A percentile compares a stretch with the other conserved stretches of the same genome.
Evolutionary conservation across 2,888 invertebrate genomes (phyloP).

Genomic region (Hypsopygia costalis): DNA sequence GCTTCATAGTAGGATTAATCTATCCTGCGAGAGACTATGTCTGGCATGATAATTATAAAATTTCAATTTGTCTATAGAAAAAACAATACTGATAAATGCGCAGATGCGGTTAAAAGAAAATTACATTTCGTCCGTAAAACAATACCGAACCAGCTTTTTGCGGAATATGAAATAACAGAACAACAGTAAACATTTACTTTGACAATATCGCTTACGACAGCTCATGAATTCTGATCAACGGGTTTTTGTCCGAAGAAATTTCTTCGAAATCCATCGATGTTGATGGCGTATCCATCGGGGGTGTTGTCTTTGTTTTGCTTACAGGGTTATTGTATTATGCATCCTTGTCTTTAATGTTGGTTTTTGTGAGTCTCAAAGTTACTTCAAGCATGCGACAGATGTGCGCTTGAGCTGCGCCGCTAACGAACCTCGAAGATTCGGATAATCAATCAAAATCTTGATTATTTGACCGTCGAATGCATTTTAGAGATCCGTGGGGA

Average conservation of each 20-base stretch:
- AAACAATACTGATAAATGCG: too few relatives aligned
- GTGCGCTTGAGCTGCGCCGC: constrained; percentile 71
- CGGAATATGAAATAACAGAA: constrained; percentile 14
- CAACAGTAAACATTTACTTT: constrained; percentile 16
- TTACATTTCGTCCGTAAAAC: too few relatives aligned
- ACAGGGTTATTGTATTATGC: constrained; percentile 25
- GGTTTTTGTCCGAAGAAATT: constrained; percentile 34
- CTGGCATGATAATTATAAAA: too few relatives aligned
- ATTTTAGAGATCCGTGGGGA: constrained; percentile 34
- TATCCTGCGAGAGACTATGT: too few relatives aligned
- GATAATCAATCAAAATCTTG: constrained; percentile 75
- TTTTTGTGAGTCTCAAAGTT: constrained; percentile 73
- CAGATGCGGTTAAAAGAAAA: too few relatives aligned
- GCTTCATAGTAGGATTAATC: too few relatives aligned
- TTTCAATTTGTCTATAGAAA: too few relatives aligned
- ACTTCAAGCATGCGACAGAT: constrained; percentile 74
- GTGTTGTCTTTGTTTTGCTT: constrained; percentile 38
- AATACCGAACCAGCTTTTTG: constrained; percentile 34
- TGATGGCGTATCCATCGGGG: constrained; percentile 43
- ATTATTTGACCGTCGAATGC: constrained; percentile 63
- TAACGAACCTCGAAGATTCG: constrained; percentile 74
- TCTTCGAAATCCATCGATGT: constrained; percentile 49
- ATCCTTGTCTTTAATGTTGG: constrained; percentile 58
- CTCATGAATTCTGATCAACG: constrained; percentile 36
- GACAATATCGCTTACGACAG: constrained; percentile 34